Evolutionary conservation across 1,140 invertebrate genomes (phyloP), one percentile per base, ranked within the genome.

Genomic region (Eueides isabella): DNA sequence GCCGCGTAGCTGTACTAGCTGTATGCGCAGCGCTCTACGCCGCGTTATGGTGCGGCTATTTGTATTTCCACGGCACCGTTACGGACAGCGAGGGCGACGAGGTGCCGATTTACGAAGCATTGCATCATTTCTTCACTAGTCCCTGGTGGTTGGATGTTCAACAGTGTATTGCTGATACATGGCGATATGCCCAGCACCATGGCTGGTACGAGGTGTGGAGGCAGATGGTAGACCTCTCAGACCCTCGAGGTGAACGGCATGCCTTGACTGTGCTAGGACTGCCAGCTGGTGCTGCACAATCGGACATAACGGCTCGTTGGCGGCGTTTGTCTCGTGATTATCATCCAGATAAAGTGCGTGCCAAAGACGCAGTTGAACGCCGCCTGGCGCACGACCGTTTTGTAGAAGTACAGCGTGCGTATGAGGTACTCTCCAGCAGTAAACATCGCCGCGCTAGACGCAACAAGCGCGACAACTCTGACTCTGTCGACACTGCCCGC

Each of bases 341-440:
- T 91, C 98, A 99, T 94, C 98, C 98, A 0, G 98, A 99, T 83
- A 98, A 98, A 91, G 95, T 97, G 4, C 48, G 48, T 11, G 23
- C 48, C 11, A n/a, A n/a, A n/a, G 48, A 55, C 48, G 48, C 48
- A 9, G 23, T 23, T 26, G 94, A 95, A 1, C 89, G 93, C 0
- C 94, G 94, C 12, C 89, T 92, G 12, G 93, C 97, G 1, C 97
- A 98, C 85, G 96, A 98, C 81, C 96, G 95, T 70, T 99, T 99
- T 84, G 97, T 99, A 93, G 97, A 99, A 85, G 97, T 99, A 75
- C 97, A 99, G 85, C 95, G 98, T 88, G 98, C 98, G 0, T 99
- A 98, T 83, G 97, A 98, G 83, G 96, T 97, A 29, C 92, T 99
- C 0, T 98, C 97, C 4, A 97, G 96, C 71, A 97, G 97, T 63